Evolutionary conservation across 2,113 vertebrate species (phyloP), one percentile per base, ranked within the genome.

Genomic region (Acinonyx jubatus): DNA sequence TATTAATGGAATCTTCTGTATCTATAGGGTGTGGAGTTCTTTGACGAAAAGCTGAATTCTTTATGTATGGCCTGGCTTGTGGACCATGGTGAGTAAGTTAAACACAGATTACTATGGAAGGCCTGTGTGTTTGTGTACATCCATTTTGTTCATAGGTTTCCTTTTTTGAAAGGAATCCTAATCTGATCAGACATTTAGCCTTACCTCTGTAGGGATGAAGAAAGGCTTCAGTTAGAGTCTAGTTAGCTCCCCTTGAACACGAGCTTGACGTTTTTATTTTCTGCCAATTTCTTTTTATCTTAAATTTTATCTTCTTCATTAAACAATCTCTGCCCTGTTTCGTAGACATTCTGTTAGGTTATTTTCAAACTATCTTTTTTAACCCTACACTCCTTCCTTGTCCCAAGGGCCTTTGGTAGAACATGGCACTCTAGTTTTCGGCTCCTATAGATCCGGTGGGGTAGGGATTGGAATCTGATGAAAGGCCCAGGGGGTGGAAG

Each of bases 11-110:
- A 29, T 91, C 50, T 86, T 98, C 74, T 97, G 48, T 97, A 55
- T 96, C 85, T 48, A 48, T 96, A 99, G 99, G 99, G 99, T 97
- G 99, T 99, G 98, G 99, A 99, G 97, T 99, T 99, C 98, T 99
- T 99, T 97, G 99, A 99, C 85, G 99, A 99, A 98, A 99, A 99
- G 98, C 99, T 99, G 96, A 99, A 99, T 98, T 99, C 99, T 66
- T 98, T 99, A 81, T 99, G 99, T 94, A 99, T 99, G 99, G 99
- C 99, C 92, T 99, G 99, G 99, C 99, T 99, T n/a, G 99, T 99
- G 94, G 99, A 99, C 96, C 99, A 99, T 41, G 99, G 99, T 99
- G 98, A 99, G 99, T 45, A 84, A 95, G 25, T 95, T 97, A 66
- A 91, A 89, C 73, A 45, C 31, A 94, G 25, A 38, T 88, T 31